A percentile compares a stretch with the other conserved stretches of the same genome.
These are phyloP conservation scores for Leucania comma DNA, from an alignment of 2,888 invertebrate species.

Conservation along the genomic window DNA sequence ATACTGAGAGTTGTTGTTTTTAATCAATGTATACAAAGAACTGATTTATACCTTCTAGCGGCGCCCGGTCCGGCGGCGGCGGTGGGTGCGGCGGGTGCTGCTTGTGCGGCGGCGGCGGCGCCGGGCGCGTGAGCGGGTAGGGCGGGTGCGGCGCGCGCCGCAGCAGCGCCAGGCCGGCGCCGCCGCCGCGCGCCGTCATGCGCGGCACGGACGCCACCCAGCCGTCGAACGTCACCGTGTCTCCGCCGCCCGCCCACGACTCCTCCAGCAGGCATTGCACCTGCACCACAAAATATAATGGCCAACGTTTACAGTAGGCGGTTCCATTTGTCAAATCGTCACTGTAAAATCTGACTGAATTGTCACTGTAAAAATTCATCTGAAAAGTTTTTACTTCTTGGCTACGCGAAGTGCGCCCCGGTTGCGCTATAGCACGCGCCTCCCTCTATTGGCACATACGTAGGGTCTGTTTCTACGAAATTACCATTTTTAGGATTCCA, in stretches of 20 bases:
- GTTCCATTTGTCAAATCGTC: too few relatives aligned
- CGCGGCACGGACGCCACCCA: slow-evolving; percentile 93
- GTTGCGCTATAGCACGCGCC: too few relatives aligned
- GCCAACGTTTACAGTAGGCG: too few relatives aligned
- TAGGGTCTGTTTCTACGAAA: too few relatives aligned
- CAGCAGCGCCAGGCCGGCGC: slow-evolving; percentile 81
- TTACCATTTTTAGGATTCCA: too few relatives aligned
- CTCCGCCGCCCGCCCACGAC: slow-evolving; percentile 93
- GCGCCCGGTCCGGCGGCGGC: slow-evolving; percentile 55
- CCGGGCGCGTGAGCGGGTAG: slow-evolving; percentile 94
- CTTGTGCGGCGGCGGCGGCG: slow-evolving; percentile 83
- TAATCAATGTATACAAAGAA: too few relatives aligned
- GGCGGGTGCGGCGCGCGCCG: slow-evolving; percentile 95
- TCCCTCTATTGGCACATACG: too few relatives aligned
- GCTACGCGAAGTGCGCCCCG: too few relatives aligned
- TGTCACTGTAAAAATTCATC: too few relatives aligned
- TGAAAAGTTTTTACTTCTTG: too few relatives aligned
- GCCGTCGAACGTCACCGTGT: slow-evolving; percentile 86
- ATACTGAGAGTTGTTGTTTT: too few relatives aligned
- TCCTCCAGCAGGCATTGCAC: slow-evolving; percentile 95
- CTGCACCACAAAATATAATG: slow-evolving; percentile 74
- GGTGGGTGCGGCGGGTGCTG: slow-evolving; percentile 53
- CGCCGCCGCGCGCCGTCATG: slow-evolving; percentile 88
- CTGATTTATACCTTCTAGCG: slow-evolving; percentile 43
- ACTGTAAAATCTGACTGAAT: too few relatives aligned